phyloP scores from a whole-genome alignment of 2,113 vertebrate genomes.

The Candoia aspera region DNA sequence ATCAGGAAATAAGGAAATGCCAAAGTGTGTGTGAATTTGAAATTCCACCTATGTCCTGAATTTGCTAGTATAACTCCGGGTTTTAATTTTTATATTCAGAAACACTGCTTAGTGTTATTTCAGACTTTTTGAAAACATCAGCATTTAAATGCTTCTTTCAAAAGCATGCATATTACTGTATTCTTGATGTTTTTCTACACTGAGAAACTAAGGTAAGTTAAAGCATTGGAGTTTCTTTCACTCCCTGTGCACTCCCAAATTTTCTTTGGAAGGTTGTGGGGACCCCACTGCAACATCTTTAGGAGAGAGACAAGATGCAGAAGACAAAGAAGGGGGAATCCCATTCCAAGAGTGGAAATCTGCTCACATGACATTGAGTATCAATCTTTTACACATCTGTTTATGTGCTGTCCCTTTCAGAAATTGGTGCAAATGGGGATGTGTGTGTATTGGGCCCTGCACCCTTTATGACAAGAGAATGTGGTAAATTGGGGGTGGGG shows the following conservation, averaged over 20 bases:
- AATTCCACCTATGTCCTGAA: neutral
- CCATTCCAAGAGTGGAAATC: neutral
- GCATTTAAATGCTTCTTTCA: neutral
- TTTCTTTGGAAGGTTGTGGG: neutral
- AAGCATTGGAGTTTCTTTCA: neutral
- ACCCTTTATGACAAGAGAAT: neutral
- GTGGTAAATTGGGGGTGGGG: neutral
- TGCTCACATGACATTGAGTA: neutral
- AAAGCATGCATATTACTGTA: neutral
- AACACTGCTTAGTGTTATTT: neutral
- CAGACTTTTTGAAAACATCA: neutral
- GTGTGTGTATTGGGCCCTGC: neutral
- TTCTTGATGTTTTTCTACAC: neutral
- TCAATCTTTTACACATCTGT: neutral
- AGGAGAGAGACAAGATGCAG: too few relatives aligned
- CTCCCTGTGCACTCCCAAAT: neutral
- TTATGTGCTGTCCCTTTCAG: neutral
- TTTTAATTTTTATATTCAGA: neutral
- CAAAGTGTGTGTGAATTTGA: neutral
- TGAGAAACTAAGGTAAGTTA: neutral
- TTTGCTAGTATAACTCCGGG: neutral
- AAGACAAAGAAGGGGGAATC: neutral
- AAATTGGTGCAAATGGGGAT: neutral
- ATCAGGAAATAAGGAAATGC: constrained; percentile 6
- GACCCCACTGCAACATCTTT: neutral